A percentile compares a stretch with the other conserved stretches of the same genome.
These are phyloP conservation scores for Crocidura indochinensis DNA, from an alignment of 2,797 vertebrate genomes.

Conservation along the genomic window DNA sequence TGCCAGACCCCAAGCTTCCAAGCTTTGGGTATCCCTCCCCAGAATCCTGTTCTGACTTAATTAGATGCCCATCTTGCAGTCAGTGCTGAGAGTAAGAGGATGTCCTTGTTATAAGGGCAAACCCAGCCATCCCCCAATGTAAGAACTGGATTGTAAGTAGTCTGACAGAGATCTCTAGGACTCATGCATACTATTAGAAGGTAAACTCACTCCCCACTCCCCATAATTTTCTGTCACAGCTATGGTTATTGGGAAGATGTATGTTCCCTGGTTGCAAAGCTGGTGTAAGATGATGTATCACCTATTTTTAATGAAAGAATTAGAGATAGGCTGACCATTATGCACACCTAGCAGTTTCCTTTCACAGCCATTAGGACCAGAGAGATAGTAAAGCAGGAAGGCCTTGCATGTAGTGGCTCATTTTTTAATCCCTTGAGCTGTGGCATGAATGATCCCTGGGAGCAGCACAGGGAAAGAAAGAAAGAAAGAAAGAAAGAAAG, in stretches of 20 bases:
- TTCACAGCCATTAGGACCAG: background rate
- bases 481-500: too few relatives aligned
- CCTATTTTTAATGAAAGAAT: background rate
- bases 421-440: too few relatives aligned
- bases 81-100: background rate
- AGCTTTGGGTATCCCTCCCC: background rate
- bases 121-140: background rate
- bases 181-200: background rate
- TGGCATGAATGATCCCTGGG: too few relatives aligned
- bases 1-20: background rate
- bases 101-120: background rate
- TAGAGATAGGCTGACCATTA: background rate
- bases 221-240: background rate
- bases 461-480: too few relatives aligned
- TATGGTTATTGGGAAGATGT: background rate
- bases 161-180: background rate
- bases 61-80: too few relatives aligned
- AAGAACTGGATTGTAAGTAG: accelerated
- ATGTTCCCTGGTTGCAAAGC: background rate
- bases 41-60: background rate
- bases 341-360: background rate
- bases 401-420: too few relatives aligned
- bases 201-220: too few relatives aligned
- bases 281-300: background rate
- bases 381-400: too few relatives aligned